phyloP scores from a whole-genome alignment of 2,888 invertebrate genomes.

The Augiades crinisus region DNA sequence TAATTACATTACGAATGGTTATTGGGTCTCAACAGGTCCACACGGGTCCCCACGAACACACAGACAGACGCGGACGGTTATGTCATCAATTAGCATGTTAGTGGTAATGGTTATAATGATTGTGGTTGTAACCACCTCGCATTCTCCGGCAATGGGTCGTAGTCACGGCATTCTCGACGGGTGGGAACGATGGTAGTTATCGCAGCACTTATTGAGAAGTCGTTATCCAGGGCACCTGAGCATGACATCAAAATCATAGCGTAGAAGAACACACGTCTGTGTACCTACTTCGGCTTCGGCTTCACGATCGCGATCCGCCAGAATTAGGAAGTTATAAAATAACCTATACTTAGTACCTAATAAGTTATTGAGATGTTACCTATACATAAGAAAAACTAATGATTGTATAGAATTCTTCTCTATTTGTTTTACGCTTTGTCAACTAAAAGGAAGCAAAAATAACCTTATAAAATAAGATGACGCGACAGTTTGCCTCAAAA shows the following conservation, averaged over 20 bases:
- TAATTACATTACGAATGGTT: slow-evolving; percentile 10
- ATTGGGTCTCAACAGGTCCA: not conserved
- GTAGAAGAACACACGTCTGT: not conserved
- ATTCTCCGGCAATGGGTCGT: not conserved
- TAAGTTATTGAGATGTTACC: too few relatives aligned
- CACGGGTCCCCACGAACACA: not conserved
- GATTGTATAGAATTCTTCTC: too few relatives aligned
- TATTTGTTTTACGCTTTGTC: too few relatives aligned
- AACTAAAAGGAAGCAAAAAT: too few relatives aligned
- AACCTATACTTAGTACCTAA: too few relatives aligned
- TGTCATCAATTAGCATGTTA: slow-evolving; percentile 17
- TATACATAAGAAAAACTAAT: too few relatives aligned
- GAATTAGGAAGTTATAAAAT: too few relatives aligned
- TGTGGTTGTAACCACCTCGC: not conserved
- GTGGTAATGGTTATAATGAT: not conserved
- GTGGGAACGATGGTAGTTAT: slow-evolving; percentile 1
- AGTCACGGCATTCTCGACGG: slow-evolving; percentile 11
- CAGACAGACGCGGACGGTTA: not conserved
- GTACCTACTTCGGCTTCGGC: not conserved
- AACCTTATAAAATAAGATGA: too few relatives aligned
- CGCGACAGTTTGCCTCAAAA: too few relatives aligned
- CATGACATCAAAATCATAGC: not conserved
- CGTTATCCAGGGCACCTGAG: not conserved
- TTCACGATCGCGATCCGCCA: not conserved
- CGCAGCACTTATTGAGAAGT: slow-evolving; percentile 3